These are phyloP conservation scores for Aleadryas rufinucha DNA, from an alignment of 2,113 vertebrate species.

Conservation along the genomic window DNA sequence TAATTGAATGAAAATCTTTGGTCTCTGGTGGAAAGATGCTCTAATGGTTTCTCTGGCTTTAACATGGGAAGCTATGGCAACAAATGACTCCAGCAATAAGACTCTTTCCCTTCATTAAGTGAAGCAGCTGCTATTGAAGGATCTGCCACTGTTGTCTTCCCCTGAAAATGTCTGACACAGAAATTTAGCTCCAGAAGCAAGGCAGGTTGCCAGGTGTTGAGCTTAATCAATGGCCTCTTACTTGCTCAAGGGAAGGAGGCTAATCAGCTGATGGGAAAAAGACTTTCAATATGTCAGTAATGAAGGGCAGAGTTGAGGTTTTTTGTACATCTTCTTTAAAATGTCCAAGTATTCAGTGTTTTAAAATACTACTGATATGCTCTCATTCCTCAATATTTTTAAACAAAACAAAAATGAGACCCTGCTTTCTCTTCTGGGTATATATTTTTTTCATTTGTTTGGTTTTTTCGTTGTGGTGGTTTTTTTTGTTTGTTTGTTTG, in stretches of 20 bases:
- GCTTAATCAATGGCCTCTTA: neutral
- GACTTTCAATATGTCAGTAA: neutral
- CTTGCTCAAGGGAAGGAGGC: neutral
- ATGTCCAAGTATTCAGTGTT: neutral
- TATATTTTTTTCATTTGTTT: neutral
- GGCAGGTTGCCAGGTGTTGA: neutral
- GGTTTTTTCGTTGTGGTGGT: too few species aligned
- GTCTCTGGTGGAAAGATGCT: neutral
- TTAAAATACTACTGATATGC: neutral
- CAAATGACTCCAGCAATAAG: slow-evolving; percentile 1
- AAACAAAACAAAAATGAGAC: neutral
- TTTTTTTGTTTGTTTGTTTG: too few species aligned
- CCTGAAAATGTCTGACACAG: neutral
- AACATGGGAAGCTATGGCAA: slow-evolving; percentile 4
- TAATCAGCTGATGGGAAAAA: neutral
- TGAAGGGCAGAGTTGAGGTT: neutral
- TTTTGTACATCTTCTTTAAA: neutral
- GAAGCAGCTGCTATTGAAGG: neutral
- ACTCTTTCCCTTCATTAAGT: neutral
- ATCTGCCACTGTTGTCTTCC: neutral
- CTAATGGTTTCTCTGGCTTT: slow-evolving; percentile 23
- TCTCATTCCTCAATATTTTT: neutral
- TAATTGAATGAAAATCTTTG: slow-evolving; percentile 17
- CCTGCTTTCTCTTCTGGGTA: neutral
- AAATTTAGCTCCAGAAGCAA: neutral